Conservation (phyloP, 2,888 invertebrate species). For the Philhelius pedissequus region DNA sequence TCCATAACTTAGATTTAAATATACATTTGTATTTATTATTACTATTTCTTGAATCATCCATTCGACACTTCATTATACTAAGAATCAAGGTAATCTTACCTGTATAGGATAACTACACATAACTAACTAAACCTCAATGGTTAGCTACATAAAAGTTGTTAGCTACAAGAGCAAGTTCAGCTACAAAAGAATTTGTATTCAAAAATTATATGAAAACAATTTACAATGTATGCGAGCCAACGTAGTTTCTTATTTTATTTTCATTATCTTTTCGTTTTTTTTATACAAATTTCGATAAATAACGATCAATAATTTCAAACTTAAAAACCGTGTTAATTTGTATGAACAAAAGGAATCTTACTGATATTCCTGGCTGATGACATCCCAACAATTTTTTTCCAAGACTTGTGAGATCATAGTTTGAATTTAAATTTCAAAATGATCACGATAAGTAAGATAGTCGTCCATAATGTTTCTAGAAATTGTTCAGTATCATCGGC, state of each 20-base stretch:
- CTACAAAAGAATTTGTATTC: conserved; percentile 14
- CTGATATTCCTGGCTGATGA: conserved; percentile 83
- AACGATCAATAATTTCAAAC: neutral
- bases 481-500: conserved; percentile 83
- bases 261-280: neutral
- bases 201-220: conserved; percentile 4
- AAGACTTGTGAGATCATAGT: conserved; percentile 93
- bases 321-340: conserved; percentile 20
- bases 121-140: no score
- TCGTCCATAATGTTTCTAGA: conserved; percentile 87
- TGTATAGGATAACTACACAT: no score
- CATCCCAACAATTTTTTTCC: conserved; percentile 87
- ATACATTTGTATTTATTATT: no score
- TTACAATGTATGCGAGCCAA: neutral
- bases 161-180: no score
- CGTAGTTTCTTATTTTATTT: neutral
- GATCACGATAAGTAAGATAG: conserved; percentile 88
- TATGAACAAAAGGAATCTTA: conserved; percentile 83
- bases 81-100: no score
- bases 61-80: no score
- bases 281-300: neutral
- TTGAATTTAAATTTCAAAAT: conserved; percentile 95
- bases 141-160: no score
- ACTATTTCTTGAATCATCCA: no score
- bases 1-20: no score